Evolutionary conservation across 2,797 vertebrate genomes (phyloP).

Genomic region (Tolypeutes matacus): DNA sequence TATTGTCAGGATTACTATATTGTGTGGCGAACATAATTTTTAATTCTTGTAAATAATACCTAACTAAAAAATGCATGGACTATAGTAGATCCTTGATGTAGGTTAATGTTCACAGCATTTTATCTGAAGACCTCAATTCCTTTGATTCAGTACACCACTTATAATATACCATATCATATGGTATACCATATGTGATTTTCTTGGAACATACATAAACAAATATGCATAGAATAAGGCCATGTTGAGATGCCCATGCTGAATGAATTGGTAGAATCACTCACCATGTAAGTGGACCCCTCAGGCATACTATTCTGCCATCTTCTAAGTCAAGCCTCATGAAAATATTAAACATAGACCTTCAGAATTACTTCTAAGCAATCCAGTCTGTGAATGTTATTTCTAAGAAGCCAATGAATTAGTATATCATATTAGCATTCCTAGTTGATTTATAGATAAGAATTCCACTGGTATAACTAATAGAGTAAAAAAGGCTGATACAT

Average conservation of each 20-base stretch:
- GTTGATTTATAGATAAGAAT: background rate
- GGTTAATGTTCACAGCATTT: conserved; percentile 11
- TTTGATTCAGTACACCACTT: background rate
- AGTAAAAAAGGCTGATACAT: background rate
- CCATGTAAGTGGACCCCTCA: background rate
- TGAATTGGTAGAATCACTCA: background rate
- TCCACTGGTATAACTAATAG: background rate
- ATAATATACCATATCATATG: background rate
- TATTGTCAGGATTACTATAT: conserved; percentile 43
- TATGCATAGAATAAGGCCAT: background rate
- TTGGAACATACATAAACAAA: conserved; percentile 31
- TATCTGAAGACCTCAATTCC: conserved; percentile 26
- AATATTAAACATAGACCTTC: background rate
- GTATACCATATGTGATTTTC: background rate
- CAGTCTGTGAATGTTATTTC: conserved; percentile 14
- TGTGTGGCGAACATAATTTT: background rate
- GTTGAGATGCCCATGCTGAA: background rate
- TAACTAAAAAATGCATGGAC: background rate
- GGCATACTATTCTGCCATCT: background rate
- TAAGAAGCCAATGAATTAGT: background rate
- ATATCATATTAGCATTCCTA: background rate
- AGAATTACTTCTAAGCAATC: background rate
- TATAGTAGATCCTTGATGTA: background rate
- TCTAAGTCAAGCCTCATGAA: conserved; percentile 3
- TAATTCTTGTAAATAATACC: conserved; percentile 50